Evolutionary conservation across 2,888 invertebrate genomes (phyloP).

Genomic region (Rhorus exstirpatorius): DNA sequence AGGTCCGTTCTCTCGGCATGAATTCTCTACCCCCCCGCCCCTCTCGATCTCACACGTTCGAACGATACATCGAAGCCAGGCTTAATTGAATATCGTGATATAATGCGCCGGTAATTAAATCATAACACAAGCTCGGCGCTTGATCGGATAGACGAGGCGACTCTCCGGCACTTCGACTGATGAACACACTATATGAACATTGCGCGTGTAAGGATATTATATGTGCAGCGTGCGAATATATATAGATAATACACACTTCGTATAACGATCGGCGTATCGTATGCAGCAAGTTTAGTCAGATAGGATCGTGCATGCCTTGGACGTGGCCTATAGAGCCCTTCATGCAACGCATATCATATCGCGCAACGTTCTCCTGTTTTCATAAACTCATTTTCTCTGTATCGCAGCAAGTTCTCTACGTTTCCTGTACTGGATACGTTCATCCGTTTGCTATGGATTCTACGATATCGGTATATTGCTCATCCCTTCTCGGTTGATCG

Average conservation of each 20-base stretch:
- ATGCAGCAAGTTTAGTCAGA: slow-evolving; percentile 21
- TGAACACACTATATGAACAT: slow-evolving; percentile 62
- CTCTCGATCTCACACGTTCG: slow-evolving; percentile 31
- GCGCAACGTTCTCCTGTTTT: slow-evolving; percentile 4
- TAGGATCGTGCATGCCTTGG: slow-evolving; percentile 37
- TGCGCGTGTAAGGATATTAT: slow-evolving; percentile 43
- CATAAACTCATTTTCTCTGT: no score
- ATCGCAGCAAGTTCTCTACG: no score
- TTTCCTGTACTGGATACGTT: no score
- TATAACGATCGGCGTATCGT: slow-evolving; percentile 24
- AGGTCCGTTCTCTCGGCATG: slow-evolving; percentile 32
- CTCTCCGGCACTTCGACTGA: slow-evolving; percentile 54
- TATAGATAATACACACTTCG: slow-evolving; percentile 1
- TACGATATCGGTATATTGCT: neutral
- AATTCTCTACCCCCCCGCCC: neutral
- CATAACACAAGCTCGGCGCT: slow-evolving; percentile 69
- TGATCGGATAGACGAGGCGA: slow-evolving; percentile 55
- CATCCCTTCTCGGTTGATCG: neutral
- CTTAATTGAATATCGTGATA: slow-evolving; percentile 74
- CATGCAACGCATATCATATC: neutral
- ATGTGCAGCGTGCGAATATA: slow-evolving; percentile 3
- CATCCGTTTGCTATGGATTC: neutral
- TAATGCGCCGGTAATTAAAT: slow-evolving; percentile 73
- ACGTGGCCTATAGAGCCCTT: slow-evolving; percentile 16
- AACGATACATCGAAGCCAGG: slow-evolving; percentile 41